Evolutionary conservation across 2,113 vertebrate genomes (phyloP), one percentile per base, ranked within the genome.

Genomic region (Brachyhypopomus occidentalis): DNA sequence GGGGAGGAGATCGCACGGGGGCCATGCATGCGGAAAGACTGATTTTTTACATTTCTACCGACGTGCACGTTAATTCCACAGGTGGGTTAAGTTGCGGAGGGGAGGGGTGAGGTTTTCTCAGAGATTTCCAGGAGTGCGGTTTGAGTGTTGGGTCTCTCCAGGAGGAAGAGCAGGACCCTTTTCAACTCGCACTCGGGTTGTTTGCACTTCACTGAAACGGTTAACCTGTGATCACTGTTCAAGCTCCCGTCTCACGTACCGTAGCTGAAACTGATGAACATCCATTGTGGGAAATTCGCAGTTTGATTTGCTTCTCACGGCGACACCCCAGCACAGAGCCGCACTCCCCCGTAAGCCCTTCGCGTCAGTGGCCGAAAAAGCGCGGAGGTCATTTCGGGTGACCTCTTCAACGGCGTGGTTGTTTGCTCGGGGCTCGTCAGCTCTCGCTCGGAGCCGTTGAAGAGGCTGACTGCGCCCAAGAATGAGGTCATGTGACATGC

Each of bases 1-100:
- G 11, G 72, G 34, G 23, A 75, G 20, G 11, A 60, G 55, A 58
- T 36, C 17, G 0, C 52, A 48, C 1, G n/a, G 59, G 59, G 41
- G 36, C 67, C 34, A 63, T 25, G 9, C 22, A 38, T 25, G 11
- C 72, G 72, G 19, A 72, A 27, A 72, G 75, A 77, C 45, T 14
- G 45, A 52, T 52, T 11, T 11, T 52, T 52, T 52, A 52, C 0
- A 52, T 14, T 11, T 8, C 12, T 52, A 3, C 45, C 45, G 9
- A 52, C 45, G 2, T 52, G 12, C 12, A 11, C 45, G 9, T 41
- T 14, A 52, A 52, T 52, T 52, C 11, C 11, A 52, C 12, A 52
- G 45, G 45, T 14, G 12, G 45, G 45, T 48, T 48, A 48, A 9
- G 41, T 52, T 11, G 45, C 1, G 9, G 5, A 41, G 41, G 9